These are phyloP conservation scores for Penaeus chinensis DNA, from an alignment of 1,140 invertebrate genomes.

Conservation along the genomic window DNA sequence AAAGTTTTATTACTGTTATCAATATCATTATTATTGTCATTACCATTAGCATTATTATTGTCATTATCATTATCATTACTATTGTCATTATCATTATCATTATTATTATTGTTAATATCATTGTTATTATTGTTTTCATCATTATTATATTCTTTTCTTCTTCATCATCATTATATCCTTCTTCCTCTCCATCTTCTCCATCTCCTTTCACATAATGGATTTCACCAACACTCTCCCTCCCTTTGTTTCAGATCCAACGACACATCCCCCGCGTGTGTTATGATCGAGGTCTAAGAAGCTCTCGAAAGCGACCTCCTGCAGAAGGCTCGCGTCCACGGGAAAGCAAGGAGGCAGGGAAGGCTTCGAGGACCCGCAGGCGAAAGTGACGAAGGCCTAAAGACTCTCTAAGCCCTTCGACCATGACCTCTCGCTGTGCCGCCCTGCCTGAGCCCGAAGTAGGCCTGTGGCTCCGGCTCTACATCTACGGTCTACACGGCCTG, in stretches of 20 bases:
- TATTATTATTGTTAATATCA: no score
- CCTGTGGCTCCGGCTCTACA: conserved; percentile 68
- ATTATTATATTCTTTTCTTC: neutral
- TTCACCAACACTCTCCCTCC: neutral
- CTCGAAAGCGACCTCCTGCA: neutral
- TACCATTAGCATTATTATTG: no score
- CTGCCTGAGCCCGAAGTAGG: conserved; percentile 53
- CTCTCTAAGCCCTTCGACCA: neutral
- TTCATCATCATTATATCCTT: neutral
- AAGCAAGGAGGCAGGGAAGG: neutral
- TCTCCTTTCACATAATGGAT: neutral
- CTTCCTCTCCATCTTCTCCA: neutral
- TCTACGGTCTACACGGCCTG: conserved; percentile 73
- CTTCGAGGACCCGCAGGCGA: neutral
- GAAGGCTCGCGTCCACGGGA: neutral
- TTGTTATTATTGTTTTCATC: no score
- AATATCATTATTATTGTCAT: no score
- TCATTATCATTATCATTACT: no score
- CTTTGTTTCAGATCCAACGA: neutral
- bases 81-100: no score
- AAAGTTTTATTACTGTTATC: no score
- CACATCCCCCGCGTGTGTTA: neutral
- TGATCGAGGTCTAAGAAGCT: neutral
- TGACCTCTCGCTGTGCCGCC: neutral
- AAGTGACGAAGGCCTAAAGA: neutral